Percentiles rank a stretch among this genome's conserved stretches.
Evolutionary conservation across 2,797 vertebrate species (phyloP).

Genomic region (Megaceryle alcyon): DNA sequence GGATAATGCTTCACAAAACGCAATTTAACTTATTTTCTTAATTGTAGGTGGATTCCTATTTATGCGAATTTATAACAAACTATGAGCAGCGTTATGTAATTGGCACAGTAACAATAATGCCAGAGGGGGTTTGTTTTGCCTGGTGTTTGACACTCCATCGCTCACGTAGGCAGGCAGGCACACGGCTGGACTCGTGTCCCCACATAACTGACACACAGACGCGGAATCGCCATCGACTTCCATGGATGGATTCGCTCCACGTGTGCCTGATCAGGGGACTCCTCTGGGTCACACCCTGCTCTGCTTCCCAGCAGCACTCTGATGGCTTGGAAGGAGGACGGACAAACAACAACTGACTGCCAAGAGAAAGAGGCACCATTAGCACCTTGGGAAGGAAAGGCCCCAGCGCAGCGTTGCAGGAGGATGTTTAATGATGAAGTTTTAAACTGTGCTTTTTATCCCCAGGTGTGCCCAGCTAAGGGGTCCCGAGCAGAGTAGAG

Average conservation of each 20-base stretch:
- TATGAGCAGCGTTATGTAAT: neutral
- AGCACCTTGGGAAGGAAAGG: neutral
- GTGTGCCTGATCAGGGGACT: fast-evolving
- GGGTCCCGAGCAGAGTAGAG: neutral
- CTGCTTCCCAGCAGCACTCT: neutral
- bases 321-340: neutral
- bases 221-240: fast-evolving
- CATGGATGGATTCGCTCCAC: fast-evolving
- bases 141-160: neutral
- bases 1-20: neutral
- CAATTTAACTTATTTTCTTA: slow-evolving; percentile 19
- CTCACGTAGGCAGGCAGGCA: neutral
- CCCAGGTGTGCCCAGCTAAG: neutral
- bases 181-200: neutral
- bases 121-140: neutral
- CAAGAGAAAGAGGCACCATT: fast-evolving
- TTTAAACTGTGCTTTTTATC: neutral
- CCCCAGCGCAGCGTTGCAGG: neutral
- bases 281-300: neutral
- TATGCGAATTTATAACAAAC: slow-evolving; percentile 11
- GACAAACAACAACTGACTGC: fast-evolving
- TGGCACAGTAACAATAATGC: neutral
- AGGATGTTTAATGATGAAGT: neutral
- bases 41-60: slow-evolving; percentile 1
- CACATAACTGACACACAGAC: neutral